A percentile compares a stretch with the other conserved stretches of the same genome.
phyloP scores from a whole-genome alignment of 2,113 vertebrate genomes.

The Talpa occidentalis region DNA sequence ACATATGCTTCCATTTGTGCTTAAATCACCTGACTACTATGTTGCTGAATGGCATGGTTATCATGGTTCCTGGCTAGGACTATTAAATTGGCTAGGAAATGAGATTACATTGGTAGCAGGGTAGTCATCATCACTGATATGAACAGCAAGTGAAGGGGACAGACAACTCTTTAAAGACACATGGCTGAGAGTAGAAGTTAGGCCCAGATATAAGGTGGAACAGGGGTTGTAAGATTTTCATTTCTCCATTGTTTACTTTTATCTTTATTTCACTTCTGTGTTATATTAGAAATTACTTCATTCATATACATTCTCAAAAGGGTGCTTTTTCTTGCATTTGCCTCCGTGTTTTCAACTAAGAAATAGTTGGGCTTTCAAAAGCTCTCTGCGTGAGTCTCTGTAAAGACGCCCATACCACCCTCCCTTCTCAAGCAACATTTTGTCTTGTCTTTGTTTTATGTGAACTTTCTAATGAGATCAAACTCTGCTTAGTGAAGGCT shows the following conservation, averaged over 20 bases:
- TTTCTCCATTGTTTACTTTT: not conserved
- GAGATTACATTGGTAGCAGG: not conserved
- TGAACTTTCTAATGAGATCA: constrained; percentile 71
- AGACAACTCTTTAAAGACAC: not conserved
- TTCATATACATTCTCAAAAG: not conserved
- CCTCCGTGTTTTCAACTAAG: not conserved
- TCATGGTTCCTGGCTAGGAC: not conserved
- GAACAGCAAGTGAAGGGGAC: not conserved
- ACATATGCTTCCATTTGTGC: not conserved
- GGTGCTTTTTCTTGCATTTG: not conserved
- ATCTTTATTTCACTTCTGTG: not conserved
- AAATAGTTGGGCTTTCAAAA: not conserved
- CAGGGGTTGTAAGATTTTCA: not conserved
- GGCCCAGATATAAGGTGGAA: not conserved
- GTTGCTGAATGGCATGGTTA: not conserved
- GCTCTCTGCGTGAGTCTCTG: not conserved
- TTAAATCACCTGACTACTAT: not conserved
- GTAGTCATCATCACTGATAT: not conserved
- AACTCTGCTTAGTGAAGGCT: constrained; percentile 64
- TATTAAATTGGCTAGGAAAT: not conserved
- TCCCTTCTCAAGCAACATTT: not conserved
- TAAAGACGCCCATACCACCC: not conserved
- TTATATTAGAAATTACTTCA: not conserved
- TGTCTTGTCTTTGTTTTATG: constrained; percentile 47
- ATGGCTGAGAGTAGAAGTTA: not conserved